Evolutionary conservation across 2,113 vertebrate genomes (phyloP), one percentile per base, ranked within the genome.

Genomic region (Sapajus apella): DNA sequence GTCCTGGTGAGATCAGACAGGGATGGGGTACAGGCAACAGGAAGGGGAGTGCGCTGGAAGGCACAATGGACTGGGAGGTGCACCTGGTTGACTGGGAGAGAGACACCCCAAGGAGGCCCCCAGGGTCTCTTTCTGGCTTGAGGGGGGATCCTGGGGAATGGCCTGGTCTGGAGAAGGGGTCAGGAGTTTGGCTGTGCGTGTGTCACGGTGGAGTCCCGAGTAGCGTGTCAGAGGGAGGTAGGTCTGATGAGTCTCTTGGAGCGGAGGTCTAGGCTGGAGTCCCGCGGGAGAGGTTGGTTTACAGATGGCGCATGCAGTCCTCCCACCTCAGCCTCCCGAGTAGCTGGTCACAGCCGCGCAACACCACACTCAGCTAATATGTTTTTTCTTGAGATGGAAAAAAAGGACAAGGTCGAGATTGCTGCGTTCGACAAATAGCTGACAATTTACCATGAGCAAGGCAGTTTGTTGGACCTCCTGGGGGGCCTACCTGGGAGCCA

Each of bases 351-450:
- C 52, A 17, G 52, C 52, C 5, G 52, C 16, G 17, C 52, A 52
- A 0, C 52, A 52, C 52, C 52, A 5, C 52, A 52, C 52, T 52
- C 52, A 52, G 52, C 52, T 52, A 17, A 1, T 17, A 52, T 52
- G 17, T 17, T 52, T 52, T 50, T 50, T 50, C 50, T 50, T 14
- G 50, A 66, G 66, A 77, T 0, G 2, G 32, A 37, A 43, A 7
- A 20, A 47, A 68, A 56, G 27, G 73, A 70, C 18, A 27, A 55
- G 52, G 61, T 2, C 9, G 72, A 52, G 17, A 73, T 17, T 32
- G 8, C 2, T 3, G 8, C 1, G 12, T 25, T 7, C 58, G n/a
- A 18, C 47, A 58, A 10, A 68, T 0, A 0, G n/a, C 1, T 2
- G 32, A 43, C 43, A 35, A n/a, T 4, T n/a, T n/a, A 7, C 20